Evolutionary conservation across 2,113 vertebrate species (phyloP), one percentile per base, ranked within the genome.

Genomic region (Protomyctophum bolini): DNA sequence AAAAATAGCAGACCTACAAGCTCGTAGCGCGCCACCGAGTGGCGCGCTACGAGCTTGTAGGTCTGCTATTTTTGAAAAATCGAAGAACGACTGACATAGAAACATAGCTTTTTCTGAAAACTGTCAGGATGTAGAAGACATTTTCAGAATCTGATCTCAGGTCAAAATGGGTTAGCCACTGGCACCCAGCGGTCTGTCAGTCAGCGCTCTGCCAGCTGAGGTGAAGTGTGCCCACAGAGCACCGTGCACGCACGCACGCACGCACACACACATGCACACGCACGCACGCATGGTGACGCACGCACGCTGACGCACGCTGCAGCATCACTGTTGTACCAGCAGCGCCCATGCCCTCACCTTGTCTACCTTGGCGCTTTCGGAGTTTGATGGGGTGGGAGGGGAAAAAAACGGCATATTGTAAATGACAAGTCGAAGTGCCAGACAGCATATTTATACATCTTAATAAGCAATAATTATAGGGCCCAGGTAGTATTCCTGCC

Each of bases 401-500:
- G n/a, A n/a, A n/a, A 79, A 87, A 87, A 79, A 69, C 28, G 33
- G 47, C 79, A 72, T 68, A 73, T 66, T 82, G 75, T 70, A 81
- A 83, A 76, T 14, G 80, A 80, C 76, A 76, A 82, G 84, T 83
- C 70, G 21, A 87, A 87, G 83, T 65, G 82, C 84, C 84, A 87
- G 87, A 86, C 84, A 81, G 79, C 83, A 84, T 88, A 91, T 91
- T 90, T 90, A 87, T 87, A 89, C 87, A 86, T 88, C 88, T 90
- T 86, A 91, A 91, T 91, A 86, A 89, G 75, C 83, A 84, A 83
- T 84, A 91, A 91, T 87, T 85, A 21, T 21, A 83, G 70, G n/a
- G 59, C 45, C 58, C 28, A 29, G n/a, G 69, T 69, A 21, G 21
- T 21, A 21, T 21, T 72, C 65, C 72, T 85, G 89, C 86, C 86